phyloP scores from a whole-genome alignment of 2,888 invertebrate species.

The Apodemia hepburni region DNA sequence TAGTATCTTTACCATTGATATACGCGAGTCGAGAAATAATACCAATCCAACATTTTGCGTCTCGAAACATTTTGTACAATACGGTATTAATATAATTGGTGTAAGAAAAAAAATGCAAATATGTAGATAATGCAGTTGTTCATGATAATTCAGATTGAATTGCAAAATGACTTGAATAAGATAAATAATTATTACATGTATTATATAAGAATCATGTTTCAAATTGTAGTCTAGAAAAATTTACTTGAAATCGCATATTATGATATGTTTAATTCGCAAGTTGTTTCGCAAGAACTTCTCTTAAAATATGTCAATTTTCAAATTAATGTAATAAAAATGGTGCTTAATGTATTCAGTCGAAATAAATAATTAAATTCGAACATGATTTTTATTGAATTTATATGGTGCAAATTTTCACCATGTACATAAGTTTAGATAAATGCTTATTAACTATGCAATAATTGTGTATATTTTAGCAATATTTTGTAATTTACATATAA shows the following conservation, averaged over 20 bases:
- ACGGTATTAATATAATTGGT: too few relatives aligned
- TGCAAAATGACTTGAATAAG: too few relatives aligned
- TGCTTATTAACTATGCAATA: not conserved
- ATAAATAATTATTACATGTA: too few relatives aligned
- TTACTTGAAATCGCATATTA: not conserved
- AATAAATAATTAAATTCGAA: not conserved
- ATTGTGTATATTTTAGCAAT: not conserved
- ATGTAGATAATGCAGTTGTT: too few relatives aligned
- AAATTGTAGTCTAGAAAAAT: too few relatives aligned
- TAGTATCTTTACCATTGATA: too few relatives aligned
- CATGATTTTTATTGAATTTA: not conserved
- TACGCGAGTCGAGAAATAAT: too few relatives aligned
- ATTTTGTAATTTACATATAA: conserved; percentile 8
- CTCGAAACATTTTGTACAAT: too few relatives aligned
- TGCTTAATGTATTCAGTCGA: not conserved
- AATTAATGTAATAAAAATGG: not conserved
- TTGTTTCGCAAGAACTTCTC: not conserved
- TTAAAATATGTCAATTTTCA: not conserved
- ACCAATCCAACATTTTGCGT: too few relatives aligned
- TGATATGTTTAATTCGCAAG: not conserved
- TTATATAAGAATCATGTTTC: too few relatives aligned
- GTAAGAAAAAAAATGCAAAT: too few relatives aligned
- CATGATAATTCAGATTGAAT: too few relatives aligned
- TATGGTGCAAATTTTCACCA: not conserved
- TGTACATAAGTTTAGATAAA: not conserved